Base-by-base conservation (phyloP, 2,797 vertebrate genomes). In the Pangasius mekongensis region DNA sequence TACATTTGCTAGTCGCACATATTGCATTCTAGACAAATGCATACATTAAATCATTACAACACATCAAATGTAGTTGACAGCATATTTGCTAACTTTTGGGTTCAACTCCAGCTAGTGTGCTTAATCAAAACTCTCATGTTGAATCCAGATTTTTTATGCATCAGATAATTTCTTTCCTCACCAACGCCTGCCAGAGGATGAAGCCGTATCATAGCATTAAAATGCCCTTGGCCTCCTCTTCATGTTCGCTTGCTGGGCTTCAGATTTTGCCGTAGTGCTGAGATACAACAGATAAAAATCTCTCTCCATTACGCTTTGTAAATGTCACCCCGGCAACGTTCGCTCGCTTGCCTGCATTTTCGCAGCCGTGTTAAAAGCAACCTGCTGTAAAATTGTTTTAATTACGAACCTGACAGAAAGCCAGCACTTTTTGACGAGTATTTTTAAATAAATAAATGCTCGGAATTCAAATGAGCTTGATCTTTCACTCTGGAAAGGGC, bases 401-500 rank as follows among this genome's bases (percentile, higher is more conserved):
- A 95, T 91, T 92, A 90, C 85, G 88, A 92, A 93, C 85, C 87
- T 91, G 85, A 93, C 87, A 87, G 91, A 92, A 92, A 91, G 86
- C 89, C 83, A 73, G 74, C 74, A 36, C 52, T 85, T 77, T 83
- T 73, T 91, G 60, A 86, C 67, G 88, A 90, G 80, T 88, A 24
- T 89, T 90, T 92, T 91, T 84, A 91, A 92, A 91, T 91, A 92
- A 90, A 92, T 85, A 89, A 91, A 91, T 73, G 54, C 73, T 30
- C 13, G 36, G 86, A 77, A 88, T 92, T 90, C 52, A 89, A 90
- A 90, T 90, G 47, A 88, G 88, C n/a, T 80, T 87, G 87, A 93
- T 91, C 74, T 92, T 92, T 89, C 64, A 69, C 69, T 88, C 76
- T 54, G 39, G 69, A 90, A 89, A 89, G 85, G 86, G 76, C 86